Base-by-base conservation (phyloP, 2,113 vertebrate species). In the Hippocampus mohnikei region DNA sequence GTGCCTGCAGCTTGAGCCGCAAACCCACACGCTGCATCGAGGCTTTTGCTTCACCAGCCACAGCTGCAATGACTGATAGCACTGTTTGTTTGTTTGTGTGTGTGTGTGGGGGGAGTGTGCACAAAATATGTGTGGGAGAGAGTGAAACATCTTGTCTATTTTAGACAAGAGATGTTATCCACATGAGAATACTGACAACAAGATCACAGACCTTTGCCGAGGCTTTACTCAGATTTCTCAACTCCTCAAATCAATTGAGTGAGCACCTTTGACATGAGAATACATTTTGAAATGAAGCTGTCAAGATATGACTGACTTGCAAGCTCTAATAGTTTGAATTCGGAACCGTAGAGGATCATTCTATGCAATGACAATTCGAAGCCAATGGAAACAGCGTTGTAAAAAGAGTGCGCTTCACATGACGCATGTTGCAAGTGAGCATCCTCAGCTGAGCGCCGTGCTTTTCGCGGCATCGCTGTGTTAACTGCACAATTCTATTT, bases 61-160 rank as follows among this genome's bases (percentile, higher is more conserved):
- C 62, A 85, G 79, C 73, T 89, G 84, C 85, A 77, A 66, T 60
- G 42, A 69, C 76, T 77, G 74, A 82, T 83, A 83, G 79, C 76
- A 44, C 13, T 18, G 20, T 29, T 12, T 53, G 67, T 48, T 41
- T 42, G 56, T 23, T 42, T 12, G 20, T 23, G 20, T 2, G 6
- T n/a, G 33, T 2, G 16, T 61, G 59, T 10, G 59, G 33, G 59
- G 6, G 5, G 25, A 5, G 23, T 25, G 23, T 5, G 25, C 11
- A 12, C 21, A 9, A 9, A 15, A 21, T 42, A 12, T 42, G 41
- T 42, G 46, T 12, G 23, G 16, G 55, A 59, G 5, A 59, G 27
- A 18, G 27, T 7, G 25, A 6, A 59, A 29, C 6, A 33, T 16
- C 12, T 29, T 58, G 15, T 58, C 23, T 58, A 58, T 58, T 58